Evolutionary conservation across 2,113 vertebrate genomes (phyloP).

Genomic region (Hippoglossus stenolepis): DNA sequence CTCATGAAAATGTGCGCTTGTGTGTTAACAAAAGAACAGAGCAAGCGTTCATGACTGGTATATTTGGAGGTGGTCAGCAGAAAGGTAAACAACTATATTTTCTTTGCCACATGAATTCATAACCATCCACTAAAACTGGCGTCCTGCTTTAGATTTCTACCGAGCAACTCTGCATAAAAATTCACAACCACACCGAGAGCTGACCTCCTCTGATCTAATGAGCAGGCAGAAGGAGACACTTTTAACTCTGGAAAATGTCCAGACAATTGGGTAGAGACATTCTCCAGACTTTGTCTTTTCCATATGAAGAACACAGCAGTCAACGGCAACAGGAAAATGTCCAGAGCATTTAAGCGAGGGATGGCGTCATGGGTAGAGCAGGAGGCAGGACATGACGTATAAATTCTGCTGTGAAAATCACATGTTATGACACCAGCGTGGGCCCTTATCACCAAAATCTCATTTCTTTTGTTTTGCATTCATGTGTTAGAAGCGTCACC

Average conservation of each 20-base stretch:
- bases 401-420: too few relatives aligned
- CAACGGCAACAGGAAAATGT: too few relatives aligned
- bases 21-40: conserved; percentile 38
- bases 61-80: conserved; percentile 7
- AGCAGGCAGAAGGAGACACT: neutral
- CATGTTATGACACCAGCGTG: too few relatives aligned
- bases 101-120: neutral
- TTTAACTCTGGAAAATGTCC: neutral
- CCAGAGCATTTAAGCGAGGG: too few relatives aligned
- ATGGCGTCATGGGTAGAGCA: too few relatives aligned
- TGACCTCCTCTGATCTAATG: neutral
- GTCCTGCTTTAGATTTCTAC: neutral
- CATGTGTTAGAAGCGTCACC: too few relatives aligned
- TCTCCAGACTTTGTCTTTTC: too few relatives aligned
- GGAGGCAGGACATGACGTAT: too few relatives aligned
- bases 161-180: neutral
- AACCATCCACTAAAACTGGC: neutral
- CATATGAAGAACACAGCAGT: too few relatives aligned
- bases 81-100: conserved; percentile 26
- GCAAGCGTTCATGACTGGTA: conserved; percentile 27
- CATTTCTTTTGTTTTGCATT: too few relatives aligned
- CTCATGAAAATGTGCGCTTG: neutral
- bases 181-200: neutral
- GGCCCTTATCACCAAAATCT: too few relatives aligned
- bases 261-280: too few relatives aligned